phyloP scores from a whole-genome alignment of 2,797 vertebrate species.

The Nothura maculosa region DNA sequence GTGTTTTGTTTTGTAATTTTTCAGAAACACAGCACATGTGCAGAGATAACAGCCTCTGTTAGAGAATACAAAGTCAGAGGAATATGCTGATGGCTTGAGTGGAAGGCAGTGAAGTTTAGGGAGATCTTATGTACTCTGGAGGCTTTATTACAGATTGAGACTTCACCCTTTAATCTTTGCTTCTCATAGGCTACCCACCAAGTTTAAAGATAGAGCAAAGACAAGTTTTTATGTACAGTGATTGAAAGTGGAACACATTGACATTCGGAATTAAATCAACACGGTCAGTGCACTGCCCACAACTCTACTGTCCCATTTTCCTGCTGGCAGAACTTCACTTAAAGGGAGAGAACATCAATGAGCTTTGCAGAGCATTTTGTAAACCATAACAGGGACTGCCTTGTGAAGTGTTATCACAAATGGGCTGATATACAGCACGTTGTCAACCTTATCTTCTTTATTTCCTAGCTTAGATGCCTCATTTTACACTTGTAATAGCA shows the following conservation, averaged over 20 bases:
- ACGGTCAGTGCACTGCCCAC: background rate
- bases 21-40: background rate
- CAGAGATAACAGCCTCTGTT: background rate
- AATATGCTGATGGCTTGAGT: background rate
- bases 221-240: fast-evolving
- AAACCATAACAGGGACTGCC: background rate
- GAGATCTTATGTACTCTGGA: background rate
- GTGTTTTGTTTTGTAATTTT: slow-evolving; percentile 24
- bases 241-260: background rate
- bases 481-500: fast-evolving
- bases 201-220: background rate
- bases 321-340: background rate
- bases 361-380: background rate
- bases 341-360: background rate
- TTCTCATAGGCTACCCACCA: background rate
- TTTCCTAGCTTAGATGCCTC: background rate
- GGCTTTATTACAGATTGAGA: background rate
- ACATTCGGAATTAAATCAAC: fast-evolving
- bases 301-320: background rate
- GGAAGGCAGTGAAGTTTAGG: background rate
- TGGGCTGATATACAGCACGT: background rate
- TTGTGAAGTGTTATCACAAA: background rate
- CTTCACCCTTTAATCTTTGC: background rate
- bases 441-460: background rate
- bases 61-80: background rate